These are phyloP conservation scores for Agelaius tricolor DNA, from an alignment of 2,113 vertebrate genomes.

Conservation along the genomic window DNA sequence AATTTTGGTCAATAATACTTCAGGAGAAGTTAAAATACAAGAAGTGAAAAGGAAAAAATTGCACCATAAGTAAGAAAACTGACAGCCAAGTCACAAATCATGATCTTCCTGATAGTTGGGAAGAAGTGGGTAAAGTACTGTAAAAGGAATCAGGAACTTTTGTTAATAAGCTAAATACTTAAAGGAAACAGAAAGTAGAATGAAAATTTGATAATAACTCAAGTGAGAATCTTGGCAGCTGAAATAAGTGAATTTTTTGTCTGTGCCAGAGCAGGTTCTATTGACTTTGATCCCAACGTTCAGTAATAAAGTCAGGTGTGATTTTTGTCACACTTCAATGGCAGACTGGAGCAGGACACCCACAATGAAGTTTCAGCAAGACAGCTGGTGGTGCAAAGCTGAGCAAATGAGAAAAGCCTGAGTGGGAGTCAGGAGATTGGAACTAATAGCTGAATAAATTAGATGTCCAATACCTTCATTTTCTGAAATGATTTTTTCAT, in stretches of 20 bases:
- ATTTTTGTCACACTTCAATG: neutral
- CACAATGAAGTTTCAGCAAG: slow-evolving; percentile 34
- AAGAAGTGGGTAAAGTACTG: neutral
- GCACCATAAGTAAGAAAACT: neutral
- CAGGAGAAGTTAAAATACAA: neutral
- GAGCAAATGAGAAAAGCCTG: slow-evolving; percentile 27
- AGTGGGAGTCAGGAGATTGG: slow-evolving; percentile 29
- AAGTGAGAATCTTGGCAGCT: neutral
- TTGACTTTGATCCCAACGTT: neutral
- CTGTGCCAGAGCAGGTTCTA: neutral
- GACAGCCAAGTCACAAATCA: neutral
- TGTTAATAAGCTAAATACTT: neutral
- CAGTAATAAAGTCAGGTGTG: neutral
- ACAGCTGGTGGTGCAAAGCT: slow-evolving; percentile 42
- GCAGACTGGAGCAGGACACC: slow-evolving; percentile 13
- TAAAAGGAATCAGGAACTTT: neutral
- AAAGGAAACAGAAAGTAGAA: neutral
- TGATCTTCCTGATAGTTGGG: neutral
- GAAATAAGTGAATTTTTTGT: neutral
- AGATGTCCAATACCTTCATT: slow-evolving; percentile 37
- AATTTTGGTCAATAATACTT: neutral
- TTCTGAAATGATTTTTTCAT: slow-evolving; percentile 33
- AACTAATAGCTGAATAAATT: slow-evolving; percentile 49
- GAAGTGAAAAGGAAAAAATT: neutral
- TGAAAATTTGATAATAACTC: neutral